Base-by-base conservation (phyloP, 1,140 invertebrate genomes). In the Zaprionus ghesquierei region DNA sequence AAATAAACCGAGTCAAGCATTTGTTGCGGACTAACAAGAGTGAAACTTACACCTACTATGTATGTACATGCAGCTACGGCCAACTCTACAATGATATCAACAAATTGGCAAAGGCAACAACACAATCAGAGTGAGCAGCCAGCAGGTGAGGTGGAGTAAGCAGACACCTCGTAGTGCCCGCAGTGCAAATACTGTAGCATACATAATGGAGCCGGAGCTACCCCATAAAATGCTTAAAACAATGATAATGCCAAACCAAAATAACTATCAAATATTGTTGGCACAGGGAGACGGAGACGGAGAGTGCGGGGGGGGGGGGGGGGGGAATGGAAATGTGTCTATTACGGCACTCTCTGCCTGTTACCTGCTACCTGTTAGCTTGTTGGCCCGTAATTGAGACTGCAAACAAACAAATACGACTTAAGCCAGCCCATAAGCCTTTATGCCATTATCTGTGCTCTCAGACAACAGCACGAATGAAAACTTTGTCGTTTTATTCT, bases 221-320 rank as follows among this genome's bases (percentile, higher is more conserved):
- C 18, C 8, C 49, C 49, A 41, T 77, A 75, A 70, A 70, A 69
- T 70, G 50, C 65, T 50, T 64, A 63, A 77, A 55, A 59, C 71
- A 74, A 74, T 77, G 71, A 77, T 77, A 74, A 69, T 59, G 54
- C 71, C 71, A 69, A 77, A 64, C 71, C 75, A 51, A 61, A 75
- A 75, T 70, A 75, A 63, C 44, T 44, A 61, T 74, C 54, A 77
- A 74, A 74, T 77, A 74, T 55, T 59, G 33, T 56, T 56, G 38
- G 44, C 25, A 41, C 6, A 25, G 46, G 20, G n/a, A 35, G 41
- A 12, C 15, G 2, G 12, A 5, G 9, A 5, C 0, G 8, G 2
- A 22, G 13, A 15, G 38, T n/a, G n/a, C n/a, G n/a, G n/a, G n/a
- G n/a, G n/a, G n/a, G n/a, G 63, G 0, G 8, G 29, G n/a, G 12